phyloP scores from a whole-genome alignment of 2,113 vertebrate species.

The Paramormyrops kingsleyae region DNA sequence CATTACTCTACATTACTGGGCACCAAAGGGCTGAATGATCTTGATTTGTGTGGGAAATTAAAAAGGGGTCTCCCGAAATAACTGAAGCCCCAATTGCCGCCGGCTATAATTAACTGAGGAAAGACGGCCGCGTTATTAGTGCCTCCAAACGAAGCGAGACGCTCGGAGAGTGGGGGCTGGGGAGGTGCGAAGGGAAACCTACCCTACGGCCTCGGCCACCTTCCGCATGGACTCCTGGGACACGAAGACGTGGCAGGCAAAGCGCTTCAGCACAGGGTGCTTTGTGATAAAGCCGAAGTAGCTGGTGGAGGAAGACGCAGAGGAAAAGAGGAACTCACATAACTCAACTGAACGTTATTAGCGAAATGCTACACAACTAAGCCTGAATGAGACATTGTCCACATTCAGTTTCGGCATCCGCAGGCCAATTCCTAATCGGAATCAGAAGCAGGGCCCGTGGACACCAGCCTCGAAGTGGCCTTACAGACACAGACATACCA shows the following conservation, averaged over 20 bases:
- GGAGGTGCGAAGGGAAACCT: constrained; percentile 30
- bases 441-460: not conserved
- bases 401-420: not conserved
- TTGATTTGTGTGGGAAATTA: not conserved
- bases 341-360: not conserved
- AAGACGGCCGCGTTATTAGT: not conserved
- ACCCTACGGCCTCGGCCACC: constrained; percentile 83
- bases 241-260: constrained; percentile 92
- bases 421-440: not conserved
- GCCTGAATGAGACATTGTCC: not conserved
- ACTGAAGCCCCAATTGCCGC: not conserved
- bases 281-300: constrained; percentile 95
- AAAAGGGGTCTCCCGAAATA: not conserved
- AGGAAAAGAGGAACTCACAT: not conserved
- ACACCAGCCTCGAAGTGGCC: not conserved
- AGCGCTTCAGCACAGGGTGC: constrained; percentile 83
- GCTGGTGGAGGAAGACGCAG: constrained; percentile 47
- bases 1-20: not conserved
- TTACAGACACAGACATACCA: too few species aligned
- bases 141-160: not conserved
- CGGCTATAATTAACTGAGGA: not conserved
- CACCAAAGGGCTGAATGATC: not conserved
- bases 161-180: not conserved
- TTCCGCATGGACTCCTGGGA: constrained; percentile 77
- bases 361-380: not conserved